phyloP scores from a whole-genome alignment of 1,140 invertebrate species.

The Macrostomum lignano region DNA sequence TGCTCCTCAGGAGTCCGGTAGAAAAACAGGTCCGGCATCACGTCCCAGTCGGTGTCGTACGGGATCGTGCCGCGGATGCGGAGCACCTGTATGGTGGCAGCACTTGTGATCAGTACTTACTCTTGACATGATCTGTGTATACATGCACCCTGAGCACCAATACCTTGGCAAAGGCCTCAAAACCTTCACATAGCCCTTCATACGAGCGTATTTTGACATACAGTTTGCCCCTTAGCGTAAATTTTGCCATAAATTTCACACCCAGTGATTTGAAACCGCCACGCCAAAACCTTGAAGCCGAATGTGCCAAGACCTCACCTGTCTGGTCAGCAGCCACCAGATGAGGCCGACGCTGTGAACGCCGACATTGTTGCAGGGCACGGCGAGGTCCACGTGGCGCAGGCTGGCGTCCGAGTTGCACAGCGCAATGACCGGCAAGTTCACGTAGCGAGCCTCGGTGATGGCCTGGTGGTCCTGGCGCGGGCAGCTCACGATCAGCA shows the following conservation, averaged over 20 bases:
- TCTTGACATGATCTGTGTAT: too few species aligned
- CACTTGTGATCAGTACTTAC: too few species aligned
- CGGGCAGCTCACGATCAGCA: constrained; percentile 83
- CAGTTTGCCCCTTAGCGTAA: too few species aligned
- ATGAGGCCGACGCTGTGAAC: constrained; percentile 87
- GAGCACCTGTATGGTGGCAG: too few species aligned
- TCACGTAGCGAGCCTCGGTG: constrained; percentile 92
- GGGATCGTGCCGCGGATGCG: constrained; percentile 65
- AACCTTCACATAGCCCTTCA: too few species aligned
- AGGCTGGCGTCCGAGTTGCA: constrained; percentile 82
- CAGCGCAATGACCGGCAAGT: constrained; percentile 95
- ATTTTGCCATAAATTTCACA: too few species aligned
- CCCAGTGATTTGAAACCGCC: too few species aligned
- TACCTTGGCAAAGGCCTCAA: too few species aligned
- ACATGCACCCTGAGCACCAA: too few species aligned
- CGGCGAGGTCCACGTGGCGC: constrained; percentile 83
- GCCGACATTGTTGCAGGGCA: constrained; percentile 94
- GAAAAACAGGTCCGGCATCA: constrained; percentile 96
- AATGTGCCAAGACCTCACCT: too few species aligned
- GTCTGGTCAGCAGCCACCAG: constrained; percentile 92
- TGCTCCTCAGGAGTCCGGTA: constrained; percentile 84
- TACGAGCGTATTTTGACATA: too few species aligned
- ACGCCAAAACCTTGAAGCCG: too few species aligned
- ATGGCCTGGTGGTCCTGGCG: constrained; percentile 83
- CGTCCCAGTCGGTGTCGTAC: constrained; percentile 59